Evolutionary conservation across 1,140 invertebrate genomes (phyloP).

Genomic region (Euwallacea fornicatus): DNA sequence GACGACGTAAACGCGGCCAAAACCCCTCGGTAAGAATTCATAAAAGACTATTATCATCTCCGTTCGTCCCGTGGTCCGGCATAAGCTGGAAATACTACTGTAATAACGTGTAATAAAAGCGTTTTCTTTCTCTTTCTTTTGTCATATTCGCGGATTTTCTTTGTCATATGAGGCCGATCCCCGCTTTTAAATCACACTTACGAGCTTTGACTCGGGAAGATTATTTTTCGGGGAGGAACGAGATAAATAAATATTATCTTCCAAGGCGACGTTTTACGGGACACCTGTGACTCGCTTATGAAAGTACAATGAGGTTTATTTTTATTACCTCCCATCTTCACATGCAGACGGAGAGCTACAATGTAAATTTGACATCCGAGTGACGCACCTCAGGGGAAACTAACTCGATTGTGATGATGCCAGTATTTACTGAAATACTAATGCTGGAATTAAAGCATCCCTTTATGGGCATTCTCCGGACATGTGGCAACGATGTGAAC

Average conservation of each 20-base stretch:
- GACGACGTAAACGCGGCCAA: conserved; percentile 26
- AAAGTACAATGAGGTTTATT: conserved; percentile 5
- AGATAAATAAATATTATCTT: conserved; percentile 29
- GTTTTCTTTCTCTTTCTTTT: conserved; percentile 39
- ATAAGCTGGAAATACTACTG: conserved; percentile 50
- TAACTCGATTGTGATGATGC: conserved; percentile 28
- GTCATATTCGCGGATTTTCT: conserved; percentile 36
- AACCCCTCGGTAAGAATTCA: conserved; percentile 31
- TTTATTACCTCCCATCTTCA: background rate
- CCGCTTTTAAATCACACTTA: conserved; percentile 47
- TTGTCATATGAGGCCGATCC: conserved; percentile 36
- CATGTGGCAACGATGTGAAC: background rate
- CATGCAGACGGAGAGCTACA: background rate
- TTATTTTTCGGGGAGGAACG: conserved; percentile 27
- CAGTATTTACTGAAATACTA: background rate
- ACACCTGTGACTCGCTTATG: conserved; percentile 22
- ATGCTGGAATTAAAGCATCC: background rate
- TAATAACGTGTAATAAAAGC: conserved; percentile 50
- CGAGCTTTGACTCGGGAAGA: conserved; percentile 31
- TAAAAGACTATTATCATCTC: conserved; percentile 43
- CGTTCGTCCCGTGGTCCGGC: conserved; percentile 32
- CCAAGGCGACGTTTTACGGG: conserved; percentile 7
- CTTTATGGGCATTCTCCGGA: background rate
- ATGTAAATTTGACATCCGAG: conserved; percentile 32
- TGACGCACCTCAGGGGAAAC: conserved; percentile 27